Evolutionary conservation across 2,888 invertebrate species (phyloP), one percentile per base, ranked within the genome.

Genomic region (Acronicta leporina): DNA sequence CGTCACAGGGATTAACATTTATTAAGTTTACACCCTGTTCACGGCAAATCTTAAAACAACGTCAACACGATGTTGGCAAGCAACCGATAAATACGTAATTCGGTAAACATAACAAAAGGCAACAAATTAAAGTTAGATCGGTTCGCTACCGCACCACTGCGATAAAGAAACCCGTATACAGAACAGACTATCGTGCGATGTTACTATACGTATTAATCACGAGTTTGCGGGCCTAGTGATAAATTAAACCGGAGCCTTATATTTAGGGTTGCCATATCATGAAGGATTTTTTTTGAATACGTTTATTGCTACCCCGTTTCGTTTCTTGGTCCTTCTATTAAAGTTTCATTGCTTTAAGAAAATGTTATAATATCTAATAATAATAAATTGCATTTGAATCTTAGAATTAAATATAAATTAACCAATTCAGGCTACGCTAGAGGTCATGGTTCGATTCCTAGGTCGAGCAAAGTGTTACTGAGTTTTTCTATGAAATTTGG

Each of bases 161-260:
- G 77, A 76, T 78, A 71, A 81, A 77, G 72, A 73, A 69, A 62
- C 72, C 62, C 73, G 70, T 75, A 75, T 76, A 73, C 74, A 73
- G 76, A 75, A 71, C 70, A 68, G 77, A 80, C 70, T 81, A 82
- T 84, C 82, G 74, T 74, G 80, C 75, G 67, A 82, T 76, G 80
- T 83, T 79, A 76, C 83, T 69, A 73, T 78, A 74, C 63, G 76
- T 79, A 82, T 83, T 86, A 85, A 86, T 85, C 85, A 81, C 79
- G 76, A 79, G 75, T 81, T 80, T 74, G 78, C 79, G 71, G 68
- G 78, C 71, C 75, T 66, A 75, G 82, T 86, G 84, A 88, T 87
- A 87, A 86, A 88, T 87, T 85, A 81, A 80, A 73, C 75, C 60
- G 51, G 50, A 66, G 68, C 75, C 75, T 70, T 77, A 77, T 72